Percentiles rank a stretch among this genome's conserved stretches.
These are phyloP conservation scores for Ramphastos sulfuratus DNA, from an alignment of 2,113 vertebrate genomes.

Conservation along the genomic window DNA sequence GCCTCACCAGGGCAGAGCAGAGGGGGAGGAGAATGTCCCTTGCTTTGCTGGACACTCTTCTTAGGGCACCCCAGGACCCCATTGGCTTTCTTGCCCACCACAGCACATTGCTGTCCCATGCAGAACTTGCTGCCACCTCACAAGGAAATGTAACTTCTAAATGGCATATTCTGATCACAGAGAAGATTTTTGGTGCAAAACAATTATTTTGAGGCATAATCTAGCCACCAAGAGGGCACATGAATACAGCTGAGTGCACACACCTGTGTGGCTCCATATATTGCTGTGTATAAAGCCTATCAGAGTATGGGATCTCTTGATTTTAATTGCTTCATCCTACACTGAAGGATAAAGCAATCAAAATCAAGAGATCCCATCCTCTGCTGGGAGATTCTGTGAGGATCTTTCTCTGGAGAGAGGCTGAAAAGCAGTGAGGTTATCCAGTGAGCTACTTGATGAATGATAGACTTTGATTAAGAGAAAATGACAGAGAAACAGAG, in stretches of 20 bases:
- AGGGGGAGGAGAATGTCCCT: too few species aligned
- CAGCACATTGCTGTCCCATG: too few species aligned
- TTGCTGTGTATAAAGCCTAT: background rate
- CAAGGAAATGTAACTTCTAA: background rate
- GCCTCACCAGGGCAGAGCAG: too few species aligned
- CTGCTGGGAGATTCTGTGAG: too few species aligned
- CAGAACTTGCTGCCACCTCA: background rate
- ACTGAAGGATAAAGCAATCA: background rate
- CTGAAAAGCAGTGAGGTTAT: background rate
- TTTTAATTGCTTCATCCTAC: constrained; percentile 9
- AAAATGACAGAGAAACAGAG: background rate
- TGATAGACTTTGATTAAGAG: background rate
- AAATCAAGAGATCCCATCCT: too few species aligned
- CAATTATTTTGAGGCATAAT: background rate
- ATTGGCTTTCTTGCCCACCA: too few species aligned
- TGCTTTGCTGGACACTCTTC: too few species aligned
- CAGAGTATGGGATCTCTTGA: background rate
- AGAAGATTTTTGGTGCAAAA: background rate
- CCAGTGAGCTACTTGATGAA: background rate
- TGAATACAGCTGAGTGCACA: background rate
- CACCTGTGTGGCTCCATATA: background rate
- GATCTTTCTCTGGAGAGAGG: background rate
- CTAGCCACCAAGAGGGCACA: background rate
- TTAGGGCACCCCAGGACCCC: too few species aligned
- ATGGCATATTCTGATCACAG: background rate